phyloP scores from a whole-genome alignment of 2,888 invertebrate genomes.

The Cephus pygmeus region DNA sequence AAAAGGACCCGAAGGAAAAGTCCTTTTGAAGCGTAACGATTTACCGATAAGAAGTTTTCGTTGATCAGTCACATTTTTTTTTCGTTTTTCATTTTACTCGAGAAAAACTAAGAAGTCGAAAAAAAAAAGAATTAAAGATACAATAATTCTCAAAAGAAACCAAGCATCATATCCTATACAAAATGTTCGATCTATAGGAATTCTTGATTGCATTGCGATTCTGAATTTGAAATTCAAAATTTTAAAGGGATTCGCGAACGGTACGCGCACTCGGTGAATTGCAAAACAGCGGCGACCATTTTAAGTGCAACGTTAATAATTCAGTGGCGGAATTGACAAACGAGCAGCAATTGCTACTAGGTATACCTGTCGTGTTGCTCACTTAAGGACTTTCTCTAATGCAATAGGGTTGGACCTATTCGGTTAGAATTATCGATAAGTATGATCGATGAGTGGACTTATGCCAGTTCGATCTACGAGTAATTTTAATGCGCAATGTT shows the following conservation, averaged over 20 bases:
- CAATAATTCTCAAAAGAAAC: background rate
- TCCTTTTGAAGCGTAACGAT: background rate
- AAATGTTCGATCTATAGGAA: background rate
- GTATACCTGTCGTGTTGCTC: conserved; percentile 28
- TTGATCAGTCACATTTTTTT: background rate
- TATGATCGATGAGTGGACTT: conserved; percentile 44
- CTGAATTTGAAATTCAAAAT: background rate
- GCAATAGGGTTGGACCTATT: conserved; percentile 37
- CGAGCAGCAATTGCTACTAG: conserved; percentile 48
- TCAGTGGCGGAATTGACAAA: conserved; percentile 45
- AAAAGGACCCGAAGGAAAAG: background rate
- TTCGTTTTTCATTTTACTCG: background rate
- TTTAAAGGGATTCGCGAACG: background rate
- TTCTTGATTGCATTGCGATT: background rate
- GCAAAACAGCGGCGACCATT: conserved; percentile 29
- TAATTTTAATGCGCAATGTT: conserved; percentile 2
- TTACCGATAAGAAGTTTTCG: background rate
- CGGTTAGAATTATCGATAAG: conserved; percentile 40
- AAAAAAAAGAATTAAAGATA: background rate
- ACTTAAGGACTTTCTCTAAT: conserved; percentile 39
- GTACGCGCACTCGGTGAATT: background rate
- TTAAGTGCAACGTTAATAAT: conserved; percentile 35
- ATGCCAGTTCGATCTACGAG: conserved; percentile 33
- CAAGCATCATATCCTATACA: background rate
- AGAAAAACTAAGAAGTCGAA: background rate